phyloP scores from a whole-genome alignment of 2,797 vertebrate genomes.

The Dryobates pubescens region DNA sequence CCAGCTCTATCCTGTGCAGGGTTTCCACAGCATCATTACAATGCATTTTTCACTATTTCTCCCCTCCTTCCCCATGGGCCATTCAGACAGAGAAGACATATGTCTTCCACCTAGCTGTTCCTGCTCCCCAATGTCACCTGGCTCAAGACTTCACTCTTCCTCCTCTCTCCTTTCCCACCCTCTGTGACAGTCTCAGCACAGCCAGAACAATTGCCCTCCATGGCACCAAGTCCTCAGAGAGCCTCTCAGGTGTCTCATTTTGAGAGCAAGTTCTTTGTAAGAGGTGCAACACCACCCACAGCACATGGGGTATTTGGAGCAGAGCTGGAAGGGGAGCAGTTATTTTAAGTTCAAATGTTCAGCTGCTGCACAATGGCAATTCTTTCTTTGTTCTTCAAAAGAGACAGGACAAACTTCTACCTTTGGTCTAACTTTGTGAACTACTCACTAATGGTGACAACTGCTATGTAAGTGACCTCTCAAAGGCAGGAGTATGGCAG shows the following conservation, averaged over 20 bases:
- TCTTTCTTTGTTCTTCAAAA: slow-evolving; percentile 12
- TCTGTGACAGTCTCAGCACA: background rate
- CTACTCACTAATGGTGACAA: background rate
- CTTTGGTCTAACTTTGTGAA: background rate
- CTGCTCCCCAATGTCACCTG: slow-evolving; percentile 14
- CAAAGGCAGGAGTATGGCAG: background rate
- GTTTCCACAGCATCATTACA: slow-evolving; percentile 24
- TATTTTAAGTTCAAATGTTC: slow-evolving; percentile 39
- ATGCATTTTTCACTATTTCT: background rate
- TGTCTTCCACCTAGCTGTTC: background rate
- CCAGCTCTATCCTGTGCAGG: slow-evolving; percentile 19
- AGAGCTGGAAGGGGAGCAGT: background rate
- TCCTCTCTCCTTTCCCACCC: background rate
- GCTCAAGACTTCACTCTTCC: background rate
- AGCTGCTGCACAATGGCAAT: background rate
- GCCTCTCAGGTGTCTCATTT: background rate
- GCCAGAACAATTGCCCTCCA: background rate
- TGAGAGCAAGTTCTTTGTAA: background rate
- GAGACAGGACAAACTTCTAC: background rate
- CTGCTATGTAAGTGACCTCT: background rate
- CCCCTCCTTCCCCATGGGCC: background rate
- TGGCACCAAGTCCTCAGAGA: background rate
- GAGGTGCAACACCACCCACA: background rate
- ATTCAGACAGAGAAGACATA: background rate
- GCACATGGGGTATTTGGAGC: background rate